These are phyloP conservation scores for Austrofundulus limnaeus DNA, from an alignment of 2,113 vertebrate species.

Conservation along the genomic window DNA sequence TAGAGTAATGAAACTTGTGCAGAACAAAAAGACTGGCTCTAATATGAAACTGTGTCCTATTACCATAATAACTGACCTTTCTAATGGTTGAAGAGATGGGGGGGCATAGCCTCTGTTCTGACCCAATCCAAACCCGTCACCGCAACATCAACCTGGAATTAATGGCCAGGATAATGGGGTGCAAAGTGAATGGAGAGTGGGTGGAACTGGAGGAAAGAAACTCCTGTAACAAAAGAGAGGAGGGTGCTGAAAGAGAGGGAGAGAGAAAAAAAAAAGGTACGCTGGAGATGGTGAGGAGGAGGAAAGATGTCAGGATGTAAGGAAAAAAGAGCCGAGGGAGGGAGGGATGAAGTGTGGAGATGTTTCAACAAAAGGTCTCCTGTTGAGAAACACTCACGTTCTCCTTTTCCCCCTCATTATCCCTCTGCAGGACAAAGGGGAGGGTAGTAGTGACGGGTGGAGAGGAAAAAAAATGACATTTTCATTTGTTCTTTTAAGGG, in stretches of 20 bases:
- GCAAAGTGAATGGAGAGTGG: conserved; percentile 12
- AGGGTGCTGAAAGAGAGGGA: conserved; percentile 15
- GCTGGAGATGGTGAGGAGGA: conserved; percentile 15
- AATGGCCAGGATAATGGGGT: conserved; percentile 45
- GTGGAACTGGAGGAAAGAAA: conserved; percentile 18
- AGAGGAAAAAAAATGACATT: conserved; percentile 62
- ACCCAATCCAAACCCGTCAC: conserved; percentile 29
- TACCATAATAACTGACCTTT: conserved; percentile 67
- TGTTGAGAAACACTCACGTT: conserved; percentile 68
- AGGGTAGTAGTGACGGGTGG: neutral
- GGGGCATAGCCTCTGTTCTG: conserved; percentile 24
- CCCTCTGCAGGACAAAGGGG: conserved; percentile 55
- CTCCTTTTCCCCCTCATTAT: conserved; percentile 65
- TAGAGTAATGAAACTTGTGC: conserved; percentile 64
- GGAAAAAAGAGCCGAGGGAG: conserved; percentile 5
- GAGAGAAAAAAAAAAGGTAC: conserved; percentile 20
- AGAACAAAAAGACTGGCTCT: conserved; percentile 58
- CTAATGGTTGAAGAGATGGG: conserved; percentile 51
- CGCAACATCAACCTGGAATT: conserved; percentile 60
- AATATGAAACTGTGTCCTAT: conserved; percentile 64
- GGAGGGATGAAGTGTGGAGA: conserved; percentile 25
- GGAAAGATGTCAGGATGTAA: conserved; percentile 29
- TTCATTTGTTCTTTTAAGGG: conserved; percentile 76
- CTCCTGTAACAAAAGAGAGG: conserved; percentile 24
- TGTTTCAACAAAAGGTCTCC: conserved; percentile 69